Percentiles rank a stretch among this genome's conserved stretches.
Conservation (phyloP, 2,113 vertebrate genomes). For the Oreochromis niloticus region DNA sequence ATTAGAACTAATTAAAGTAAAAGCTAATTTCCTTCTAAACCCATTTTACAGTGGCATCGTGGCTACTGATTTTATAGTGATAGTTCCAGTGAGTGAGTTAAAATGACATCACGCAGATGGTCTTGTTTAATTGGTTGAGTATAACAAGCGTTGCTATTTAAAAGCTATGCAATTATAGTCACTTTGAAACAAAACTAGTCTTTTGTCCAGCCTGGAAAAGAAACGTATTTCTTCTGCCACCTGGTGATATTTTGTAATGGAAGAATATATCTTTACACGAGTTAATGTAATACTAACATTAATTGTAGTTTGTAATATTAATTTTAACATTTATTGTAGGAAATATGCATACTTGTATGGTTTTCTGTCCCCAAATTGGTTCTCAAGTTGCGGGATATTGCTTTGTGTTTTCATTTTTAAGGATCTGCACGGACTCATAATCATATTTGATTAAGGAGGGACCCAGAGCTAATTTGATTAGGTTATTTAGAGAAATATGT, state of each 20-base stretch:
- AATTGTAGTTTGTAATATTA: constrained; percentile 24
- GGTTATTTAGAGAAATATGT: constrained; percentile 68
- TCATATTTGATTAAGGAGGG: constrained; percentile 66
- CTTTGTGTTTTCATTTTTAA: constrained; percentile 61
- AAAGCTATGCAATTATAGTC: constrained; percentile 18
- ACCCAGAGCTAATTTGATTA: constrained; percentile 72
- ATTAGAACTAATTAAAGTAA: constrained; percentile 68
- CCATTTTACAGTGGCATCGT: constrained; percentile 33
- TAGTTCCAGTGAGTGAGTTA: constrained; percentile 53
- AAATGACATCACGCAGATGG: constrained; percentile 63
- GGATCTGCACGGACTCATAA: constrained; percentile 62
- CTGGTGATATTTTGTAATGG: constrained; percentile 8
- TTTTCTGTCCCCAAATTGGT: constrained; percentile 49
- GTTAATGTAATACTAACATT: constrained; percentile 8
- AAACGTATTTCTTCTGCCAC: constrained; percentile 14
- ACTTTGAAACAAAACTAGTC: constrained; percentile 7
- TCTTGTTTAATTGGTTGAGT: constrained; percentile 50
- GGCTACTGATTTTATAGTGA: constrained; percentile 36
- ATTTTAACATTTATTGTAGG: constrained; percentile 62
- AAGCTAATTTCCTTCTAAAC: constrained; percentile 48
- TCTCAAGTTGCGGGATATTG: constrained; percentile 50
- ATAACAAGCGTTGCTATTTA: constrained; percentile 27
- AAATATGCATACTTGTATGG: constrained; percentile 35
- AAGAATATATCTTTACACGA: not conserved
- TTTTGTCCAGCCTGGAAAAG: constrained; percentile 6